Evolutionary conservation across 1,140 invertebrate species (phyloP), one percentile per base, ranked within the genome.

Genomic region (Drosophila gunungcola): DNA sequence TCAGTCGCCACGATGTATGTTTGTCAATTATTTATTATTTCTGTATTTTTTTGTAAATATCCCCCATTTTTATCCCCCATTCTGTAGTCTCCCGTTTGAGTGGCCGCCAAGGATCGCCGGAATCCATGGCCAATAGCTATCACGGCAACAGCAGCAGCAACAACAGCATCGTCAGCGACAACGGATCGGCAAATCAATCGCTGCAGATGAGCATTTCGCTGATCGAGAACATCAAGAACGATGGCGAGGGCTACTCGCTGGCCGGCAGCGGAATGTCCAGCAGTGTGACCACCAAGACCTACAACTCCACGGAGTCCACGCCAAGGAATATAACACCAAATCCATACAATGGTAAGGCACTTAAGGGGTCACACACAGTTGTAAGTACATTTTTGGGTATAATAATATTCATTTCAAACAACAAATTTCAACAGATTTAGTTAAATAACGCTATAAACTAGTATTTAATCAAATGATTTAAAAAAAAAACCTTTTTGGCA

Each of bases 91-190:
- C 92, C n/a, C 79, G 94, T 70, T 91, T 69, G 81, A 94, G 49
- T 85, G 93, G 68, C 64, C 93, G 62, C 76, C 94, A 92, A 86
- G 95, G 93, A 93, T 96, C 95, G 0, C 95, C 95, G 0, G 96
- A 96, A 80, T 94, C 95, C 36, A 95, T 96, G 93, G 93, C 94
- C 2, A 93, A 94, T 10, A 96, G 95, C 81, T 96, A 94, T 92
- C 96, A 96, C 58, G 92, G 92, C 2, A 92, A 91, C 43, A 92
- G 88, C 53, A 83, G 55, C 42, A 83, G 55, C 42, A 86, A 91
- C 53, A 80, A 80, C 49, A 85, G 80, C 51, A 54, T 81, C 2
- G 62, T 64, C 25, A 89, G 72, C 49, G 82, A 86, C 21, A 86
- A 91, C 45, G 82, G 81, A 2, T 63, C 70, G 13, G 52, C 51